These are phyloP conservation scores for Dermatemys mawii DNA, from an alignment of 2,113 vertebrate species.

Conservation along the genomic window DNA sequence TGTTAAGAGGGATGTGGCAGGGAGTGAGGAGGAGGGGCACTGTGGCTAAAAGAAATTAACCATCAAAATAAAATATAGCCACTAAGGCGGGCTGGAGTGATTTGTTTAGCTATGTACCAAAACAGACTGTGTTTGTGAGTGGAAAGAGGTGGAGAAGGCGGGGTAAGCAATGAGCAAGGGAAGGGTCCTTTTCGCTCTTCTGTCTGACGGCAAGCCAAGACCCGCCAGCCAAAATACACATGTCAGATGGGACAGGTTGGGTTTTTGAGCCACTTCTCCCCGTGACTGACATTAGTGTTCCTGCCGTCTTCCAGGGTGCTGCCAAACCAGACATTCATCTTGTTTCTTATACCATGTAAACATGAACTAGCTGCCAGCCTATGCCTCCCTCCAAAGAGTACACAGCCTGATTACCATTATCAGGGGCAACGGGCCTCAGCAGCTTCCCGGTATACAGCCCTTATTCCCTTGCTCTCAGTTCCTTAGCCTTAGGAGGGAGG, in stretches of 20 bases:
- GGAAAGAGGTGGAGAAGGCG: neutral
- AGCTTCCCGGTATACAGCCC: neutral
- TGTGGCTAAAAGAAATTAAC: neutral
- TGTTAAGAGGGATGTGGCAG: neutral
- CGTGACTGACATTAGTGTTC: neutral
- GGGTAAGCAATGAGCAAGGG: neutral
- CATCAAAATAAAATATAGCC: neutral
- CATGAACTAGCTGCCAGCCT: neutral
- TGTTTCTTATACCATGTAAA: neutral
- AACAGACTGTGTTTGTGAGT: neutral
- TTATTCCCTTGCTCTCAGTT: neutral
- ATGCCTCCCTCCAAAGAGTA: neutral
- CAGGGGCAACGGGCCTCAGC: neutral
- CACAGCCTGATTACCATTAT: neutral
- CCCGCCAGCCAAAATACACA: neutral
- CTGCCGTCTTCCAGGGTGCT: neutral
- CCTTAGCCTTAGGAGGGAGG: no score
- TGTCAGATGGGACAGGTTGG: neutral
- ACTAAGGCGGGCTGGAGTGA: neutral
- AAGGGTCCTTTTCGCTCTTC: neutral
- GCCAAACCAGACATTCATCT: neutral
- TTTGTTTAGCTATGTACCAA: neutral
- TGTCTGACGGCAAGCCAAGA: neutral
- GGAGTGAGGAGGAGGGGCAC: neutral
- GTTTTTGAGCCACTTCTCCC: neutral